Conservation (phyloP, 2,113 vertebrate genomes). For the Butorides virescens region DNA sequence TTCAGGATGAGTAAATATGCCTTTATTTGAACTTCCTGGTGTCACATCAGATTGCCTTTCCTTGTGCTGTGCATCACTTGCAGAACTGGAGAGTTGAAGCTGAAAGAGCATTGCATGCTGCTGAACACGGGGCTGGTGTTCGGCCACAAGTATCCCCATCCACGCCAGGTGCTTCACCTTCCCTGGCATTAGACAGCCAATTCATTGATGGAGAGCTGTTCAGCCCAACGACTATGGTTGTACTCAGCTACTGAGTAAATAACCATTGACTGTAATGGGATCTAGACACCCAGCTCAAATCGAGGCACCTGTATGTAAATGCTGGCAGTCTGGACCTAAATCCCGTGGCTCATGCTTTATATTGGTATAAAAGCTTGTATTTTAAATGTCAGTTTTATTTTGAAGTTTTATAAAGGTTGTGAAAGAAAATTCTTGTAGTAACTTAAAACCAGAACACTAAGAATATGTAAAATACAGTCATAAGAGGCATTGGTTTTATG, state of each 20-base stretch:
- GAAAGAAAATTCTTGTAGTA: neutral
- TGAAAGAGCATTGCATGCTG: neutral
- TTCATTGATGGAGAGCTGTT: neutral
- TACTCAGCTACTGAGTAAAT: neutral
- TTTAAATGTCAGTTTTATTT: neutral
- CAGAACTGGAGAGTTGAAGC: neutral
- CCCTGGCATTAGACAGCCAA: rapidly evolving
- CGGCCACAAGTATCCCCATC: neutral
- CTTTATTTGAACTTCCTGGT: neutral
- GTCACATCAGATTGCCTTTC: neutral
- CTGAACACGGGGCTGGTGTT: rapidly evolving
- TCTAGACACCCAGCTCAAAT: neutral
- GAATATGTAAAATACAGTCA: neutral
- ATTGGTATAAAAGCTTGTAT: neutral
- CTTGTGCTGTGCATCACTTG: neutral
- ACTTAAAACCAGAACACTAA: neutral
- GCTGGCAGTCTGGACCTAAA: neutral
- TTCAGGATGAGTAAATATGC: neutral
- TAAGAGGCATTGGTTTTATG: neutral
- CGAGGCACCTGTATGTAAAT: neutral
- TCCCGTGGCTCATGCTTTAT: neutral
- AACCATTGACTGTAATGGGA: neutral
- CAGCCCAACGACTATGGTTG: neutral
- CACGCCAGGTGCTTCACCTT: neutral
- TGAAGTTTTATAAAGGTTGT: neutral